Conservation (phyloP, 2,888 invertebrate species). For the Trachelus tabidus region DNA sequence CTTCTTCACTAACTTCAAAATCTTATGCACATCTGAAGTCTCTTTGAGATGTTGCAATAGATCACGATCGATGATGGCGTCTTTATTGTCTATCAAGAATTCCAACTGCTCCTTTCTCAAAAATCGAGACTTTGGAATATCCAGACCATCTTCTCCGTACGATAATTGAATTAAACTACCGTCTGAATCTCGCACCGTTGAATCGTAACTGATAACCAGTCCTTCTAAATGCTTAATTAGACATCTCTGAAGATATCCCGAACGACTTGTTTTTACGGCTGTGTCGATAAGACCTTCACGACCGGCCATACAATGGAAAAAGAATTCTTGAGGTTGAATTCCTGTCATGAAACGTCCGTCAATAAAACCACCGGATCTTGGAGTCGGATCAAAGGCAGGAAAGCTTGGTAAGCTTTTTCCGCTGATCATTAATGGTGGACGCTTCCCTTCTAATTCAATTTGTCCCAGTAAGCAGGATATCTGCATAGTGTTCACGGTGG, state of each 20-base stretch:
- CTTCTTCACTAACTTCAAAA: conserved; percentile 72
- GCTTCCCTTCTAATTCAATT: conserved; percentile 97
- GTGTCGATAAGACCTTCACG: conserved; percentile 99
- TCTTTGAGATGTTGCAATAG: conserved; percentile 72
- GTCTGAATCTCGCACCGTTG: conserved; percentile 96
- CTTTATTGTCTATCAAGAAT: conserved; percentile 85
- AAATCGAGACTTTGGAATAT: conserved; percentile 88
- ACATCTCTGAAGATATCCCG: conserved; percentile 90
- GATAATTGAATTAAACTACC: conserved; percentile 88
- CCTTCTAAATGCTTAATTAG: conserved; percentile 98
- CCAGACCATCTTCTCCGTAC: conserved; percentile 95
- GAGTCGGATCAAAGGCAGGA: conserved; percentile 85
- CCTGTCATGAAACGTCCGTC: conserved; percentile 98
- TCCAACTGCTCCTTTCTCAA: conserved; percentile 79
- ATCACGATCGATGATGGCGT: conserved; percentile 73
- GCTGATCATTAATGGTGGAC: conserved; percentile 95
- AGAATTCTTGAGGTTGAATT: conserved; percentile 97
- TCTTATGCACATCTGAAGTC: conserved; percentile 67
- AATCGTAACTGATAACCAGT: conserved; percentile 90
- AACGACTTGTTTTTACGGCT: conserved; percentile 98
- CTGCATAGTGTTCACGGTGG: conserved; percentile 97
- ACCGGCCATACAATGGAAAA: conserved; percentile 99
- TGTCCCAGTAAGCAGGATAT: conserved; percentile 98
- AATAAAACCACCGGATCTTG: conserved; percentile 96
- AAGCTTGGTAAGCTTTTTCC: conserved; percentile 95